These are phyloP conservation scores for Amia ocellicauda DNA, from an alignment of 2,113 vertebrate species.

Conservation along the genomic window DNA sequence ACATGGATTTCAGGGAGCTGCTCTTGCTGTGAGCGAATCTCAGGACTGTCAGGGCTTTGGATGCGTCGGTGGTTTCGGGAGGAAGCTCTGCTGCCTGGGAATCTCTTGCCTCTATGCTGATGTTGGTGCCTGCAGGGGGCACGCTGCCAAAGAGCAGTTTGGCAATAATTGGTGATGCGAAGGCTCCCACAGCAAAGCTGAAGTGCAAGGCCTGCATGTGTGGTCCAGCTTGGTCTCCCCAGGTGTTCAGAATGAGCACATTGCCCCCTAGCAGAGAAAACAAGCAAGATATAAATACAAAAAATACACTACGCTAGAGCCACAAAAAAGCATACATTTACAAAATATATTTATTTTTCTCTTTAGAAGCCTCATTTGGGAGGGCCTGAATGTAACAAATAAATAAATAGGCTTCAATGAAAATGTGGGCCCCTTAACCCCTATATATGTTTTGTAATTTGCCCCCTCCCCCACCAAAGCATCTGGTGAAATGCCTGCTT, in stretches of 20 bases:
- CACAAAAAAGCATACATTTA: no score
- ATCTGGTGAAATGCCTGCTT: no score
- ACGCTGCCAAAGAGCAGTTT: slow-evolving; percentile 69
- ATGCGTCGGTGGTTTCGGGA: not conserved
- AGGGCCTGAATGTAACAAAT: no score
- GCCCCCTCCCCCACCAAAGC: no score
- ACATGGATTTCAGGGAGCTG: slow-evolving; percentile 56
- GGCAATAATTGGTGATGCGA: slow-evolving; percentile 80
- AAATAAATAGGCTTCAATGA: no score
- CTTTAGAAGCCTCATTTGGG: no score
- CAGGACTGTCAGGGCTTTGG: not conserved
- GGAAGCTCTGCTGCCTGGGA: not conserved
- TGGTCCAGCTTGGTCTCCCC: slow-evolving; percentile 76
- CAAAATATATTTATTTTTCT: no score
- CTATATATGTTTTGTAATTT: no score
- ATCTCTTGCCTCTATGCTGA: not conserved
- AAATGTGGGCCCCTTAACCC: no score
- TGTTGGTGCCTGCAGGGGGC: not conserved
- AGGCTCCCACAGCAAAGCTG: slow-evolving; percentile 85
- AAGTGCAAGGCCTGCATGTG: slow-evolving; percentile 94
- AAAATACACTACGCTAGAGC: no score
- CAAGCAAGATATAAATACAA: no score
- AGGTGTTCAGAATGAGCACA: slow-evolving; percentile 76
- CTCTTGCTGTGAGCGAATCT: not conserved
- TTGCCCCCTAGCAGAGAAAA: slow-evolving; percentile 74